Conservation (phyloP, 2,888 invertebrate genomes). For the Meganola albula region DNA sequence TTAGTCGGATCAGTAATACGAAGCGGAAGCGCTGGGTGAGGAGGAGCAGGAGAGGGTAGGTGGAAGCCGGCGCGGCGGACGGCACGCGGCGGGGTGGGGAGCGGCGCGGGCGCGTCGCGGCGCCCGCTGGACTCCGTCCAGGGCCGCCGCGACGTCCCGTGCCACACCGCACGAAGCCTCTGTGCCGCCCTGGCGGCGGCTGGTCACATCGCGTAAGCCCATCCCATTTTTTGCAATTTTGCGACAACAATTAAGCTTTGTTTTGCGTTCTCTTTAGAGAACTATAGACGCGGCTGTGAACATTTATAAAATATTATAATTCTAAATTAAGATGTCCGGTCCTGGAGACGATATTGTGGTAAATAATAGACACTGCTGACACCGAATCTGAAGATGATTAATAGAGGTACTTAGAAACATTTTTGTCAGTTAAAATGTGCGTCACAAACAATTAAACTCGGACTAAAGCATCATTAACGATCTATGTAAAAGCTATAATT, state of each 20-base stretch:
- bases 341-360: slow-evolving; percentile 15
- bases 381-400: no score
- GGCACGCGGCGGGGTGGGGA: slow-evolving; percentile 59
- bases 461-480: no score
- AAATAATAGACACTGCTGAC: no score
- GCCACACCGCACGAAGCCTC: slow-evolving; percentile 59
- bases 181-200: slow-evolving; percentile 75
- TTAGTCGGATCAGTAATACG: slow-evolving; percentile 67
- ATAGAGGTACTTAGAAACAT: no score
- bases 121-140: slow-evolving; percentile 37
- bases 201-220: slow-evolving; percentile 86
- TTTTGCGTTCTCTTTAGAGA: slow-evolving; percentile 57
- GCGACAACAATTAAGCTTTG: slow-evolving; percentile 79
- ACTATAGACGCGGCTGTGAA: slow-evolving; percentile 73
- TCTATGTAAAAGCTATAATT: no score
- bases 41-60: slow-evolving; percentile 26
- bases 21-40: slow-evolving; percentile 66
- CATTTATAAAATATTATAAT: slow-evolving; percentile 65
- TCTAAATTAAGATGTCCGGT: slow-evolving; percentile 33
- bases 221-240: slow-evolving; percentile 79
- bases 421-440: no score
- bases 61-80: slow-evolving; percentile 22
- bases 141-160: slow-evolving; percentile 64
- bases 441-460: no score
- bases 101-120: slow-evolving; percentile 69